These are phyloP conservation scores for Amiota communis DNA, from an alignment of 2,888 invertebrate genomes.

Conservation along the genomic window DNA sequence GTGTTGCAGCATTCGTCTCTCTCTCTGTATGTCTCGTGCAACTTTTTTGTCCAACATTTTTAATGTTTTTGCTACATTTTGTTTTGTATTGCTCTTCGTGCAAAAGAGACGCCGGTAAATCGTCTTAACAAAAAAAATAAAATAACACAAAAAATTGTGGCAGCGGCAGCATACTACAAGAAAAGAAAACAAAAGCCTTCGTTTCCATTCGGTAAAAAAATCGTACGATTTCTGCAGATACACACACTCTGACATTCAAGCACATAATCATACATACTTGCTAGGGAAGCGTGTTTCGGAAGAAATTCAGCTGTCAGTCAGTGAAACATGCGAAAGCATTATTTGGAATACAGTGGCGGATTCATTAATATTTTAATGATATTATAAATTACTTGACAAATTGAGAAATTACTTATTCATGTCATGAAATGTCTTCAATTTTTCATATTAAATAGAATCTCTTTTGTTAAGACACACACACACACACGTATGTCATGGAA, in stretches of 20 bases:
- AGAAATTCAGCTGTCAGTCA: too few species aligned
- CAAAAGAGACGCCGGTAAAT: neutral
- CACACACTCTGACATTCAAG: neutral
- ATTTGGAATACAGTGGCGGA: too few species aligned
- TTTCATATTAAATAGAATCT: too few species aligned
- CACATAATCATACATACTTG: neutral
- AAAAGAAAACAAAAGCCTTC: neutral
- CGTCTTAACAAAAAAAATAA: conserved; percentile 5
- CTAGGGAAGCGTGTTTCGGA: neutral
- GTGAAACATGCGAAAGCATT: too few species aligned
- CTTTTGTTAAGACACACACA: too few species aligned
- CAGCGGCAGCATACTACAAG: neutral
- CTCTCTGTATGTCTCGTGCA: neutral
- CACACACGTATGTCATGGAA: too few species aligned
- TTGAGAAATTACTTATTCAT: too few species aligned
- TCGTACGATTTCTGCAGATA: conserved; percentile 58
- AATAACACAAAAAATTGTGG: too few species aligned
- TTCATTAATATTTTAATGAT: too few species aligned
- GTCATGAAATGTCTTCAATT: too few species aligned
- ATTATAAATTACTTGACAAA: too few species aligned
- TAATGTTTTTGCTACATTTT: conserved; percentile 36
- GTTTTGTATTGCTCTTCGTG: conserved; percentile 39
- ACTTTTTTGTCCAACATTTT: conserved; percentile 22
- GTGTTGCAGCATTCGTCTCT: too few species aligned
- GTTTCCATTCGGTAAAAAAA: conserved; percentile 62